A percentile compares a stretch with the other conserved stretches of the same genome.
Evolutionary conservation across 2,888 invertebrate genomes (phyloP).

Genomic region (Lepidocyrtinus sp.): DNA sequence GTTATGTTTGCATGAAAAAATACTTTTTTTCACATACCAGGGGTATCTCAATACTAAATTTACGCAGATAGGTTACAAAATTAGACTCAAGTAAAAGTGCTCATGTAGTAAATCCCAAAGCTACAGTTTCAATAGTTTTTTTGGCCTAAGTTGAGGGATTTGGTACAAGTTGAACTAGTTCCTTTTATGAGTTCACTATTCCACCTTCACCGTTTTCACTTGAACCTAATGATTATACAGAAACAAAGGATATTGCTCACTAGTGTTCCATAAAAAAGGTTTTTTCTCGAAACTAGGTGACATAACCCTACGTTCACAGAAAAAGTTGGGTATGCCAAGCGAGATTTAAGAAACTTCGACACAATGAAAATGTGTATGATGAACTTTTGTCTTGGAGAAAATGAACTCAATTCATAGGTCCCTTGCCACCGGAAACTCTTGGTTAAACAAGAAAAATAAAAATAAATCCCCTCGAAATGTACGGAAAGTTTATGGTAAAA

Average conservation of each 20-base stretch:
- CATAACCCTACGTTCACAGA: not conserved
- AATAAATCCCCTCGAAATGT: conserved; percentile 32
- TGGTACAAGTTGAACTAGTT: not conserved
- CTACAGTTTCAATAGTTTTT: not conserved
- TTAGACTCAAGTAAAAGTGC: too few species aligned
- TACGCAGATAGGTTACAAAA: too few species aligned
- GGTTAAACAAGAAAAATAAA: conserved; percentile 27
- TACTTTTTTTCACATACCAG: too few species aligned
- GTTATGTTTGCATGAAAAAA: too few species aligned
- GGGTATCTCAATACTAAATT: too few species aligned
- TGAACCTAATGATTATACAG: not conserved
- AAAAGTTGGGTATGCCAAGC: not conserved
- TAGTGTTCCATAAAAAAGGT: conserved; percentile 14
- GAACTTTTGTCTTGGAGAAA: conserved; percentile 54
- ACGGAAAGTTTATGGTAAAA: not conserved
- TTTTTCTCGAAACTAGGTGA: not conserved
- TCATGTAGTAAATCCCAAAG: too few species aligned
- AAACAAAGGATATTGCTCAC: conserved; percentile 14
- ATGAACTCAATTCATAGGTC: conserved; percentile 60
- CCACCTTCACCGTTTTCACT: conserved; percentile 12
- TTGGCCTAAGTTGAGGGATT: not conserved
- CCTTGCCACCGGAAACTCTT: conserved; percentile 59
- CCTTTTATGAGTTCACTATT: not conserved
- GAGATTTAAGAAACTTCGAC: conserved; percentile 6
- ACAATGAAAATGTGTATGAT: conserved; percentile 26